These are phyloP conservation scores for Heteropelma amictum DNA, from an alignment of 2,888 invertebrate species.

Conservation along the genomic window DNA sequence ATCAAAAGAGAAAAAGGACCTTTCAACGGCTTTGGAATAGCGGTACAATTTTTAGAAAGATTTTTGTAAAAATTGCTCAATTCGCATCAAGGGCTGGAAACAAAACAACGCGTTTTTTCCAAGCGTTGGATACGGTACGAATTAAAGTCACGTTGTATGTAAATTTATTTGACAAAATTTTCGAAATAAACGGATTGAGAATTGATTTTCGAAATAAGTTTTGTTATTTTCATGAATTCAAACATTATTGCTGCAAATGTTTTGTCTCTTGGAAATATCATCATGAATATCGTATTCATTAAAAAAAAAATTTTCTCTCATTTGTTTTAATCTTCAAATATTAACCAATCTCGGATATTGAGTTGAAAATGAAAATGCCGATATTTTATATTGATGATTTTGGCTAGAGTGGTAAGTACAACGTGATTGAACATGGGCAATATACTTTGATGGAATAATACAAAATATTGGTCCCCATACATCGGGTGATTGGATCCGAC, in stretches of 20 bases:
- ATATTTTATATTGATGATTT: not conserved
- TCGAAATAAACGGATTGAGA: not conserved
- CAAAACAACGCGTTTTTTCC: no score
- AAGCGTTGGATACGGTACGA: no score
- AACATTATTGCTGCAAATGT: not conserved
- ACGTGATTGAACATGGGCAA: slow-evolving; percentile 9
- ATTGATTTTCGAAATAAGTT: not conserved
- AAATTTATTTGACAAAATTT: not conserved
- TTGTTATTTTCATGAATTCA: not conserved
- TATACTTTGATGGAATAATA: slow-evolving; percentile 17
- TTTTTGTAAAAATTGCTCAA: no score
- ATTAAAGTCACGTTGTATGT: no score
- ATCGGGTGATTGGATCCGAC: slow-evolving; percentile 8
- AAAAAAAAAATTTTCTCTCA: not conserved
- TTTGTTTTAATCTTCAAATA: not conserved
- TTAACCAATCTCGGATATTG: no score
- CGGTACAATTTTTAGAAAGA: no score
- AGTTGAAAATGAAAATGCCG: not conserved
- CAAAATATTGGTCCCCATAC: slow-evolving; percentile 19
- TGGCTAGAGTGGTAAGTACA: no score
- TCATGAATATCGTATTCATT: not conserved
- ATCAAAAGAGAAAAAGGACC: no score
- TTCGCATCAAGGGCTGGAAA: no score
- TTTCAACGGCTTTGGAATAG: no score
- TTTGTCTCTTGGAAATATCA: not conserved